Evolutionary conservation across 1,140 invertebrate species (phyloP), one percentile per base, ranked within the genome.

Genomic region (Leptinotarsa undecemlineata): DNA sequence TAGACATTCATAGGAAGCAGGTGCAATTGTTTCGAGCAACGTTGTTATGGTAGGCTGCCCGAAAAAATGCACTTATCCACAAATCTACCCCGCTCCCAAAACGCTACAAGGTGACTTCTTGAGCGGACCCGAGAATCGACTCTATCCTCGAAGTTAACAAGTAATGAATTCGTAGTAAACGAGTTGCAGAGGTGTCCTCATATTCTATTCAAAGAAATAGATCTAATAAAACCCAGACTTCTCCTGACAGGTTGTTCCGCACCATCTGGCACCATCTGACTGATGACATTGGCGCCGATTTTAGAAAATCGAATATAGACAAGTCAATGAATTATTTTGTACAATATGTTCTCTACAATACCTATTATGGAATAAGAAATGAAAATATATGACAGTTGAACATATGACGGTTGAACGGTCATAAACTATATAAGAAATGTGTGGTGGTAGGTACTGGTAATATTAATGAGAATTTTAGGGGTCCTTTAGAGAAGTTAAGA

Each of bases 1-100:
- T 76, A 76, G 72, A 63, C 70, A 72, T 61, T 73, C 68, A 60
- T 64, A 76, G 75, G 75, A 76, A 76, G 72, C 75, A 76, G 75
- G 75, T 76, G 75, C 75, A 76, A 72, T 75, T 57, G 69, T 42
- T 62, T 33, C 62, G 66, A 71, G 8, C 33, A 8, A 42, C 33
- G 33, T 57, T 51, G 74, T 75, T 75, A 66, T 69, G 74, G 60
- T 72, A 71, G 47, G 74, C 74, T 71, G 71, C 70, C 42, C 63
- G 61, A 75, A 75, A 75, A 75, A 75, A 75, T 71, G 48, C 51
- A 57, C n/a, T 57, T 57, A 57, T 19, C 2, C 51, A 57, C 51
- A 57, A 57, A 57, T 57, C 51, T 57, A 57, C n/a, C n/a, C 51
- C 51, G 17, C n/a, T 4, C 4, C n/a, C 51, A n/a, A 57, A 57